These are phyloP conservation scores for Pasiphila rectangulata DNA, from an alignment of 2,888 invertebrate genomes.

Conservation along the genomic window DNA sequence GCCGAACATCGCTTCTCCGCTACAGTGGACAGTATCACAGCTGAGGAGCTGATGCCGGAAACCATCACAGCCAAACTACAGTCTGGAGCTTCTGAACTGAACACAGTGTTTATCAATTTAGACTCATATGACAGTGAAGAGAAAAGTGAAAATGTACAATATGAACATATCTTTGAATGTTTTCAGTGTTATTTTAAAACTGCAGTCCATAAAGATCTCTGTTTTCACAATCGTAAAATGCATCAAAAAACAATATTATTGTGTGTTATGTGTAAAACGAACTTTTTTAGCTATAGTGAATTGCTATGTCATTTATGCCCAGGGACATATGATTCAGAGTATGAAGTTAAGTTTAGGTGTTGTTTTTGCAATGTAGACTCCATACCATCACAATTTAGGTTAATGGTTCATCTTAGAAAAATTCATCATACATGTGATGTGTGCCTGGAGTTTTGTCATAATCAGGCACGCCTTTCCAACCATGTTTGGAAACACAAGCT, in stretches of 20 bases:
- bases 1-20: conserved; percentile 90
- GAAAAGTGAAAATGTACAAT: conserved; percentile 77
- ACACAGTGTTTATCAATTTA: conserved; percentile 85
- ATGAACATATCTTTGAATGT: conserved; percentile 89
- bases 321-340: conserved; percentile 84
- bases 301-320: conserved; percentile 93
- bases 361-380: conserved; percentile 89
- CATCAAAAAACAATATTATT: conserved; percentile 90
- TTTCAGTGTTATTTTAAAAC: conserved; percentile 92
- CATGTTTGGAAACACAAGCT: conserved; percentile 96
- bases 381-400: conserved; percentile 91
- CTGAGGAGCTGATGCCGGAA: conserved; percentile 85
- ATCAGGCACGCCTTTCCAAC: conserved; percentile 89
- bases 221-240: conserved; percentile 92
- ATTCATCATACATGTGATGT: conserved; percentile 93
- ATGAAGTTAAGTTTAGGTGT: conserved; percentile 88
- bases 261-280: conserved; percentile 93
- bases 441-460: conserved; percentile 90
- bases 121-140: conserved; percentile 84
- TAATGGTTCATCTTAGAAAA: conserved; percentile 93
- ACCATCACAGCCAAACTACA: conserved; percentile 86
- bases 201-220: conserved; percentile 90
- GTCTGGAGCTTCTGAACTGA: conserved; percentile 81
- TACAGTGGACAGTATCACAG: conserved; percentile 88
- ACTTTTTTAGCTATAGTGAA: conserved; percentile 93